Conservation (phyloP, 2,113 vertebrate species). For the Anhinga anhinga region DNA sequence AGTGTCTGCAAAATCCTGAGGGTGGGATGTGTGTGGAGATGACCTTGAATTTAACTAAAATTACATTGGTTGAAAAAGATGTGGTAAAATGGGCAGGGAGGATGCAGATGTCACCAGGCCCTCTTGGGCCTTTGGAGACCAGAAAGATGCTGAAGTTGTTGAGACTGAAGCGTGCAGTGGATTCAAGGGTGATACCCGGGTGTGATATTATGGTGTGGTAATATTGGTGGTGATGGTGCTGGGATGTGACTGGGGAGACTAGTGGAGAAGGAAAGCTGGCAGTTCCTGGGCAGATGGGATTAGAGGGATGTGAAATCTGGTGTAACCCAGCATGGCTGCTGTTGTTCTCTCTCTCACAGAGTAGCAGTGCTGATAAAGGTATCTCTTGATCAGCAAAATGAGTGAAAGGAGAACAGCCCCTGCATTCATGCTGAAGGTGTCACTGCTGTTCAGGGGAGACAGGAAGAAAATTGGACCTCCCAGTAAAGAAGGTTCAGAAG, state of each 20-base stretch:
- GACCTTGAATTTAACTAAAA: background rate
- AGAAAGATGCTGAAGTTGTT: background rate
- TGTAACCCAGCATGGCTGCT: background rate
- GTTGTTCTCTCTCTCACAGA: background rate
- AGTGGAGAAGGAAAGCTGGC: background rate
- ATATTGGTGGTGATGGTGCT: background rate
- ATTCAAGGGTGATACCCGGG: background rate
- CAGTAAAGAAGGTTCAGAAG: background rate
- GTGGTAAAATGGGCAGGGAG: background rate
- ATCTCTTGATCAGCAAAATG: background rate
- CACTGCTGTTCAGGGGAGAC: background rate
- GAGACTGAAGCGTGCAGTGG: background rate
- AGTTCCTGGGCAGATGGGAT: background rate
- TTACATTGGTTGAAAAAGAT: background rate
- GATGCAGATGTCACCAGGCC: background rate
- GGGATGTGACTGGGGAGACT: background rate
- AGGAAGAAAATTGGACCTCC: background rate
- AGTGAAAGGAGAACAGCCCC: background rate
- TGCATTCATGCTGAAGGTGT: rapidly evolving
- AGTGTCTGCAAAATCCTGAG: background rate
- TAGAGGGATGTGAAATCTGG: background rate
- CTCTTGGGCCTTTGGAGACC: background rate
- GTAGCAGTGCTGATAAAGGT: background rate
- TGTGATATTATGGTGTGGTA: background rate
- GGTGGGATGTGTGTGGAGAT: background rate